Percentiles rank a stretch among this genome's conserved stretches.
These are phyloP conservation scores for Onychostoma macrolepis DNA, from an alignment of 2,113 vertebrate genomes.

Conservation along the genomic window DNA sequence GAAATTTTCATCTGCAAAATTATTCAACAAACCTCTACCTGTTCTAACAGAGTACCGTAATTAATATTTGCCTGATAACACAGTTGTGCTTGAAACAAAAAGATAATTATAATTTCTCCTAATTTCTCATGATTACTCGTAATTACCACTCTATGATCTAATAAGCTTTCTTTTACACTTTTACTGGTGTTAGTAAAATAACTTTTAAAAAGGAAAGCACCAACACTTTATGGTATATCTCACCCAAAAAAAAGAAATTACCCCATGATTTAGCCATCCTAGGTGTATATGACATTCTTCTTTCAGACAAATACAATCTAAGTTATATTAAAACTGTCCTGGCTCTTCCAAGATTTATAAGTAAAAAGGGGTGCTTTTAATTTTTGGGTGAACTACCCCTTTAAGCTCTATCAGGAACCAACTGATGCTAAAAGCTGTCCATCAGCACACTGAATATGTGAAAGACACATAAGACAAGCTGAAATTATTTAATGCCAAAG, in stretches of 20 bases:
- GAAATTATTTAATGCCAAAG: neutral
- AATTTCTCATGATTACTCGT: neutral
- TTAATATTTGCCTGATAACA: conserved; percentile 14
- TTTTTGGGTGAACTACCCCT: too few relatives aligned
- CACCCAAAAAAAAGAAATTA: too few relatives aligned
- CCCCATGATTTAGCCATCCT: too few relatives aligned
- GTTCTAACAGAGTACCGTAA: neutral
- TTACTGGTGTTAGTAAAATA: neutral
- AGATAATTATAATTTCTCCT: neutral
- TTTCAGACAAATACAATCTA: too few relatives aligned
- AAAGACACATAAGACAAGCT: neutral
- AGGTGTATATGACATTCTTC: too few relatives aligned
- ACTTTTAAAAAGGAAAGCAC: neutral
- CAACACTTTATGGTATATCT: neutral
- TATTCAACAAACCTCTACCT: neutral
- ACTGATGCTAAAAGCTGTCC: neutral
- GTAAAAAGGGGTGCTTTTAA: too few relatives aligned
- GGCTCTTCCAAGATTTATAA: too few relatives aligned
- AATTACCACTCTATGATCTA: neutral
- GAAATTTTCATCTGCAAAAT: neutral
- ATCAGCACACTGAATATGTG: neutral
- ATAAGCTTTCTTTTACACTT: neutral
- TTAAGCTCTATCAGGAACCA: neutral
- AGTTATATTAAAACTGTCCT: too few relatives aligned
- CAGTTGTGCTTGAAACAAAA: conserved; percentile 1